Evolutionary conservation across 2,797 vertebrate species (phyloP), one percentile per base, ranked within the genome.

Genomic region (Anabas testudineus): DNA sequence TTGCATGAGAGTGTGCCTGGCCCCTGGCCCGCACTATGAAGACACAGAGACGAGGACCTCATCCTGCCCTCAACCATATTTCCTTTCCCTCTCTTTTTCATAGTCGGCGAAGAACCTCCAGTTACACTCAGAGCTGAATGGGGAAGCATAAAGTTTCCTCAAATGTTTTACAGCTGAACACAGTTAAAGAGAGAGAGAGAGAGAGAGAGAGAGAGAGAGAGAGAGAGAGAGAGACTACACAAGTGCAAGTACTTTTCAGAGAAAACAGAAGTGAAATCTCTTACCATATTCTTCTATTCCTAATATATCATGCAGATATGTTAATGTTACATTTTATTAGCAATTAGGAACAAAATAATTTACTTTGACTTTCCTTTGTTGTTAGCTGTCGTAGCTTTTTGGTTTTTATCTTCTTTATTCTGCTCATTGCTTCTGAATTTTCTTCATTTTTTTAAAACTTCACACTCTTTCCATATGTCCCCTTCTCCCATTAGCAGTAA

Each of bases 121-220:
- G 89, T 90, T 91, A 91, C 87, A 87, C 88, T 91, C 87, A 1
- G 59, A 82, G 80, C 75, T 87, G 85, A 89, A 91, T 77, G 89
- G 89, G 84, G 86, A 91, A 91, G 88, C 88, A 88, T 92, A 91
- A 93, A 91, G 87, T 91, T 89, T 88, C 91, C 81, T 83, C 84
- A 89, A 92, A 92, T 91, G 88, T 90, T 92, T 90, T 85, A 93
- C 90, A 92, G 93, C 91, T 92, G 88, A 93, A 91, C 83, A 87
- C 82, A 84, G 81, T 83, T 85, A 70, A 72, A 54, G 71, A 57
- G 18, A 10, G n/a, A 37, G 9, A 51, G 26, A 14, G 55, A n/a
- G n/a, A 14, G 5, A 15, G n/a, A n/a, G n/a, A n/a, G n/a, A n/a
- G n/a, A n/a, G n/a, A n/a, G n/a, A n/a, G n/a, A n/a, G n/a, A n/a